Conservation (phyloP, 2,888 invertebrate species). For the Epsilonema sp. region DNA sequence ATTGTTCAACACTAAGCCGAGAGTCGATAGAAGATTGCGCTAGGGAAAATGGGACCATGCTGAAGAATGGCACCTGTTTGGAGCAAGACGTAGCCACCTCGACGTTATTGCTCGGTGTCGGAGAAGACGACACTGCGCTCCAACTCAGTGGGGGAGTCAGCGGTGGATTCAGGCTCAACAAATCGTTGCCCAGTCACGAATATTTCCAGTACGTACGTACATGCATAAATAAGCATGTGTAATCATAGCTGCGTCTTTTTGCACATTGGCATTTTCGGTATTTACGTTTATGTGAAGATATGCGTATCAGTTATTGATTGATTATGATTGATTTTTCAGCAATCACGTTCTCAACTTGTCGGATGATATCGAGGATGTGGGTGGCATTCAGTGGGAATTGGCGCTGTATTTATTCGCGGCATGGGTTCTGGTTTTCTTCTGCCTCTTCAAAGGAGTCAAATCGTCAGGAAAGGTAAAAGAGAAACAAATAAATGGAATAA, state of each 20-base stretch:
- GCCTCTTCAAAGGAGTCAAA: conserved; percentile 56
- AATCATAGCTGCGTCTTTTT: no score
- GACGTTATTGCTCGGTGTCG: neutral
- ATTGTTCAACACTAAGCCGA: conserved; percentile 21
- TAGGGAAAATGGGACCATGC: conserved; percentile 26
- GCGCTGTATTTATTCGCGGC: conserved; percentile 52
- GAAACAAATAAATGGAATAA: no score
- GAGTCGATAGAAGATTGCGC: conserved; percentile 28
- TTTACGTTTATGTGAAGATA: no score
- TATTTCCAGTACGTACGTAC: conserved; percentile 35
- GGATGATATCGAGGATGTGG: conserved; percentile 17
- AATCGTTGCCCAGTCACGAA: conserved; percentile 35
- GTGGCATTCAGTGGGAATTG: conserved; percentile 40
- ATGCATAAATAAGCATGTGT: no score
- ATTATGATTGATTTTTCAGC: no score
- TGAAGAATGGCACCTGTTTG: conserved; percentile 26
- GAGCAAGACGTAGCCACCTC: conserved; percentile 10
- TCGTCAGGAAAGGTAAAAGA: conserved; percentile 47
- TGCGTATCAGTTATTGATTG: no score
- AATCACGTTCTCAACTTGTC: conserved; percentile 24
- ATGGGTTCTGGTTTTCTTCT: conserved; percentile 56
- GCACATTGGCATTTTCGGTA: no score
- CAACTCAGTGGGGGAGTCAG: no score
- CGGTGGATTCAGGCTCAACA: conserved; percentile 16
- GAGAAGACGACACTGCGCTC: conserved; percentile 13